phyloP scores from a whole-genome alignment of 2,113 vertebrate genomes.

The Ranitomeya imitator region DNA sequence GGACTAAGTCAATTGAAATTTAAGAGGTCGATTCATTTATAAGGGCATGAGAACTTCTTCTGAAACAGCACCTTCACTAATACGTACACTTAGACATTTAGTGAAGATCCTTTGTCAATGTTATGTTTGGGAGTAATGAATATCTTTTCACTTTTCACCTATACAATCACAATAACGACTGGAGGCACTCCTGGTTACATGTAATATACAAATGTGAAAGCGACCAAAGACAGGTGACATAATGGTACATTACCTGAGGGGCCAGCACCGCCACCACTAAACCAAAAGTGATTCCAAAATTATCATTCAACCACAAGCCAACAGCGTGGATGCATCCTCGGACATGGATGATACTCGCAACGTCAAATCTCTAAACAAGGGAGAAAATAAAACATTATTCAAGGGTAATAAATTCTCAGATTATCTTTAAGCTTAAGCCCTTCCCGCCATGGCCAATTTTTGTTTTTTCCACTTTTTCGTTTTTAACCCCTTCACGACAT shows the following conservation, averaged over 20 bases:
- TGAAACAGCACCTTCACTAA: no score
- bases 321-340: slow-evolving; percentile 89
- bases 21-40: no score
- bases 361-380: slow-evolving; percentile 75
- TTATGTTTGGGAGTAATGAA: background rate
- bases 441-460: no score
- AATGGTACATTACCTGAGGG: slow-evolving; percentile 76
- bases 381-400: background rate
- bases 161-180: background rate
- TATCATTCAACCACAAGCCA: slow-evolving; percentile 88
- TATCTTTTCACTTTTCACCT: background rate
- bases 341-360: slow-evolving; percentile 78
- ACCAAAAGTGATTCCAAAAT: slow-evolving; percentile 79
- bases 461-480: no score
- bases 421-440: background rate
- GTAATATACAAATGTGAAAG: background rate
- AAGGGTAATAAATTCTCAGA: background rate
- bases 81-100: no score
- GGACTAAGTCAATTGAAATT: no score
- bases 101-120: no score
- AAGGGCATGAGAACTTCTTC: no score
- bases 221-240: background rate
- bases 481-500: no score
- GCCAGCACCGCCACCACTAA: slow-evolving; percentile 81
- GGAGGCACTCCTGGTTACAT: background rate